Conservation (phyloP, 2,113 vertebrate species). For the Nestor notabilis region DNA sequence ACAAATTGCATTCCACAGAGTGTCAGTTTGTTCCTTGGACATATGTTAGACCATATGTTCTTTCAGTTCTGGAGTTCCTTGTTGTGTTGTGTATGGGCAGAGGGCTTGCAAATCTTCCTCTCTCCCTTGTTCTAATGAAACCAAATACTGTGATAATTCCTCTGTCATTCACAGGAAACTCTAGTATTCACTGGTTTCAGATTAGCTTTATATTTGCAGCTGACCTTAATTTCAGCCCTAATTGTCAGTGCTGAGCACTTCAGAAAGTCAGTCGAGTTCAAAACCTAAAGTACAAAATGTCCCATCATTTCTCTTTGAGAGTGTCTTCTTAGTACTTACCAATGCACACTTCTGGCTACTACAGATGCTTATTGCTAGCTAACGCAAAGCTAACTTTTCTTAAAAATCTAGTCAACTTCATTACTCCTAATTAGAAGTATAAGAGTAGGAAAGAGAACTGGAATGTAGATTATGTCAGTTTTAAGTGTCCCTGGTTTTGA, state of each 20-base stretch:
- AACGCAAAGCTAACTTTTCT: background rate
- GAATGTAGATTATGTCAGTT: background rate
- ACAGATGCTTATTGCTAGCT: background rate
- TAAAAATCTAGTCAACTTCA: background rate
- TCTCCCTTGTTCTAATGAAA: background rate
- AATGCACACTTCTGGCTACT: background rate
- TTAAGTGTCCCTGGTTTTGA: background rate
- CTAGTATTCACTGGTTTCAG: background rate
- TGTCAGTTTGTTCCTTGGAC: slow-evolving; percentile 1
- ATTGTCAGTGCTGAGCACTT: background rate
- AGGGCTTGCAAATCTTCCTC: background rate
- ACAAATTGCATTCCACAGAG: background rate
- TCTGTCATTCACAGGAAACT: background rate
- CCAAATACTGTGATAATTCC: background rate
- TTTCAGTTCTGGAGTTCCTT: background rate
- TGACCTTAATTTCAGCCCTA: background rate
- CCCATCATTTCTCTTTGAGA: background rate
- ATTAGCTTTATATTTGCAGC: background rate
- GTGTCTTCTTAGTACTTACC: background rate
- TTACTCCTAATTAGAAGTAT: background rate
- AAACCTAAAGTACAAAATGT: background rate
- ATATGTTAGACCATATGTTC: slow-evolving; percentile 4
- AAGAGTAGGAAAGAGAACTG: background rate
- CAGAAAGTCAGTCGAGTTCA: background rate
- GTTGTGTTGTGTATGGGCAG: background rate